Base-by-base conservation (phyloP, 1,140 invertebrate genomes). In the Luehdorfia chinensis region DNA sequence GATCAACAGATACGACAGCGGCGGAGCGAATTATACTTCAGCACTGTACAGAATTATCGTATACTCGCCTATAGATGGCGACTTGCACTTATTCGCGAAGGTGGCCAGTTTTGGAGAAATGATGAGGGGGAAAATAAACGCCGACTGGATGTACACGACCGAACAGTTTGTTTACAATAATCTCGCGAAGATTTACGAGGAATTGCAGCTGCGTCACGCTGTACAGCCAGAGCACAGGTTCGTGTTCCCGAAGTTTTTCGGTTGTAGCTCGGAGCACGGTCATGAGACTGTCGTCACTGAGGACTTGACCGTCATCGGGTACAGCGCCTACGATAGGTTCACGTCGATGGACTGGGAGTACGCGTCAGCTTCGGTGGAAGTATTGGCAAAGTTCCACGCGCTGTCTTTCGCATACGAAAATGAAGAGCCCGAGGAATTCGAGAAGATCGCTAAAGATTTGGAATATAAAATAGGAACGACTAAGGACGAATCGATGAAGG, bases 51-150 rank as follows among this genome's bases (percentile, higher is more conserved):
- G 50, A 4, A 21, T 59, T 0, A 56, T 50, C 0, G 49, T 76
- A 1, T 45, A 41, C 1, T 50, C 58, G 1, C 44, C 57, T 0
- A 41, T 56, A 3, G 55, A 48, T 32, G 62, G 65, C 6, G 47
- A 61, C 12, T 16, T 76, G 2, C 60, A 79, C 12, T 47, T 83
- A 0, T 83, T 83, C 41, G 75, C 68, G 0, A 84, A 84, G 66
- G 66, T 76, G 0, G 70, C 66, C 1, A 47, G 47, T 0, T 57
- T 81, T 5, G 47, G 46, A 2, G 52, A 58, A 4, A 30, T 50
- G 1, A 27, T 76, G 32, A 39, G 75, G 8, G 16, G 43, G 3
- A 14, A 14, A 4, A 55, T 74, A 50, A 50, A 61, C 3, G 48
- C 56, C 0, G 65, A 74, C 3, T 55, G 50, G 31, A 15, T 79